Evolutionary conservation across 2,888 invertebrate genomes (phyloP), one percentile per base, ranked within the genome.

Genomic region (Caenorhabditis panamensis): DNA sequence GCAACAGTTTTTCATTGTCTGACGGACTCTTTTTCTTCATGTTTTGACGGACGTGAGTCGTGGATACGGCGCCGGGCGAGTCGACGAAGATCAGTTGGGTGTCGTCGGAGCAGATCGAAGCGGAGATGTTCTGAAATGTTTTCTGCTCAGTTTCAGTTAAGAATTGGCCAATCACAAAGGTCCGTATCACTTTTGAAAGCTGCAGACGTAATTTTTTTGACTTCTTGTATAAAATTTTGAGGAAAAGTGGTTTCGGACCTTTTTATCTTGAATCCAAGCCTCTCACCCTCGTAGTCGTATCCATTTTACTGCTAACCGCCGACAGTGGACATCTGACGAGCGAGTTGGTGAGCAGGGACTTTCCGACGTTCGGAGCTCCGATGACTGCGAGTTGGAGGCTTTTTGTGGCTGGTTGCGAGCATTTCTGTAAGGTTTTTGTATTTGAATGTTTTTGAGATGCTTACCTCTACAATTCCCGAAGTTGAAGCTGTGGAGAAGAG

Each of bases 341-440:
- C 88, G 94, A 93, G 92, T 98, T 98, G 36, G 96, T 95, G 36
- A 98, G 93, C 0, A 97, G 96, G 91, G 97, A 97, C 92, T 98
- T 98, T 31, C 98, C 98, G 62, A 94, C 95, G 93, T 98, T 98
- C 3, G 98, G 97, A 16, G 95, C 93, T 2, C 98, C 98, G 84
- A 98, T 94, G 24, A 98, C 94, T 8, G 96, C 95, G 28, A 96
- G 80, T 68, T 83, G 79, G 11, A 82, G 75, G n/a, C 72, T 78
- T 73, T 78, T 81, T 51, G 51, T 59, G 28, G 41, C 36, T n/a
- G 69, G 61, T 54, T 71, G 53, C 0, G 13, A 28, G 49, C 44
- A 41, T 71, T 61, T 54, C 64, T 73, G 64, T 13, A 73, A 49
- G 31, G 9, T n/a, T n/a, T n/a, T n/a, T n/a, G n/a, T n/a, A n/a